These are phyloP conservation scores for Hemitrygon akajei DNA, from an alignment of 2,797 vertebrate genomes.

Conservation along the genomic window DNA sequence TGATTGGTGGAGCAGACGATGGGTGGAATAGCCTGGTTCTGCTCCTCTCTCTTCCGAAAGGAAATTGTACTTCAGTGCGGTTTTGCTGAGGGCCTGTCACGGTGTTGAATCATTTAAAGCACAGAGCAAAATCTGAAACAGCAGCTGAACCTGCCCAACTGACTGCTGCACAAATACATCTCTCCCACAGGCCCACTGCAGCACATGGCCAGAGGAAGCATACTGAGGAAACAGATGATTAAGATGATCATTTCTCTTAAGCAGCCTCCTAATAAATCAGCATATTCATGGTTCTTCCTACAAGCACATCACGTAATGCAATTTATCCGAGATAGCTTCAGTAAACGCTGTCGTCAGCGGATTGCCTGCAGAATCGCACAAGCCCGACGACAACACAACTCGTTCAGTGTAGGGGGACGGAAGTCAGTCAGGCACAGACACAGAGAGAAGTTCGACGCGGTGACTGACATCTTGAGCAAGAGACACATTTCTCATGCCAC, in stretches of 20 bases:
- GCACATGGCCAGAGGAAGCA: neutral
- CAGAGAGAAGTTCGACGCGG: too few relatives aligned
- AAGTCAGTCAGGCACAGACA: too few relatives aligned
- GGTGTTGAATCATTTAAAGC: neutral
- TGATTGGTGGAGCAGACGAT: neutral
- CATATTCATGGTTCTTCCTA: neutral
- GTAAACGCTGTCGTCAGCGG: neutral
- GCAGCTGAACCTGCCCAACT: neutral
- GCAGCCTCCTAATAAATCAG: neutral
- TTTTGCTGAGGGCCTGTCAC: neutral
- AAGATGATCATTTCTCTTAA: neutral
- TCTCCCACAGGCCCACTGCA: neutral
- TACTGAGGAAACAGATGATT: neutral
- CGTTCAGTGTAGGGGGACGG: too few relatives aligned
- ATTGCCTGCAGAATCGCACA: neutral
- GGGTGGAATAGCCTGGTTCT: neutral
- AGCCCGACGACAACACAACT: neutral
- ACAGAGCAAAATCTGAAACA: neutral
- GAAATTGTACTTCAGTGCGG: neutral
- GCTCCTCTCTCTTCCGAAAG: neutral
- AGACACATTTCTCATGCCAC: too few relatives aligned
- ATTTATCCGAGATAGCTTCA: neutral
- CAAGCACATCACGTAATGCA: neutral
- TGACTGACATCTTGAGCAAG: too few relatives aligned
- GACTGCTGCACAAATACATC: neutral